Base-by-base conservation (phyloP, 2,797 vertebrate species). In the Tympanoctomys barrerae region DNA sequence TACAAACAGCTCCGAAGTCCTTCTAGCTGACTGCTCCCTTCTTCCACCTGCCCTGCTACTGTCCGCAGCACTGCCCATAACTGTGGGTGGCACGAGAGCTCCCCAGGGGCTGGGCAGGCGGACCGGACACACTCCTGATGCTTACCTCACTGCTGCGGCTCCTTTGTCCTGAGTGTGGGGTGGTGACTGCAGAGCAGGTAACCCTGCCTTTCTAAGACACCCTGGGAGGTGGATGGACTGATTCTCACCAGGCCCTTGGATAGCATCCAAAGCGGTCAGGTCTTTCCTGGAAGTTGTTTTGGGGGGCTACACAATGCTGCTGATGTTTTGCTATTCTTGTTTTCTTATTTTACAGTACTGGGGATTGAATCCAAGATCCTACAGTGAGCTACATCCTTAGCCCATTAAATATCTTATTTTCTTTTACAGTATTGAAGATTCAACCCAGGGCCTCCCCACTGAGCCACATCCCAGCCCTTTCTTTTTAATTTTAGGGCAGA, bases 41-140 rank as follows among this genome's bases (percentile, higher is more conserved):
- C 75, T 54, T 59, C n/a, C 52, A 5, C 21, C 26, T 26, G 7
- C 7, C 46, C 42, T 12, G 66, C 59, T 39, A 13, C 33, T 81
- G 61, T 21, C 62, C 33, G 18, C 3, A 59, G 46, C 59, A 22
- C 13, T 26, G 59, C 49, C 62, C 12, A 7, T 2, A 0, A 66
- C 39, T 70, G 13, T 18, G 16, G 54, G 22, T 61, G 88, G 61
- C 52, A 22, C 8, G 61, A 7, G 64, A 66, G 9, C 22, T 91
- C 61, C 24, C 81, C 31, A 82, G 49, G 10, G 26, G 52, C 92
- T 14, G n/a, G 88, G 86, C 3, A 82, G 82, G 82, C 18, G 22
- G 88, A 96, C 31, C 2, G 24, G 61, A 61, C 82, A 62, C 46
- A 7, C 7, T n/a, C 83, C 77, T 92, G 54, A 97, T 86, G 62